phyloP scores from a whole-genome alignment of 1,140 invertebrate species.

The Papilio polyxenes region DNA sequence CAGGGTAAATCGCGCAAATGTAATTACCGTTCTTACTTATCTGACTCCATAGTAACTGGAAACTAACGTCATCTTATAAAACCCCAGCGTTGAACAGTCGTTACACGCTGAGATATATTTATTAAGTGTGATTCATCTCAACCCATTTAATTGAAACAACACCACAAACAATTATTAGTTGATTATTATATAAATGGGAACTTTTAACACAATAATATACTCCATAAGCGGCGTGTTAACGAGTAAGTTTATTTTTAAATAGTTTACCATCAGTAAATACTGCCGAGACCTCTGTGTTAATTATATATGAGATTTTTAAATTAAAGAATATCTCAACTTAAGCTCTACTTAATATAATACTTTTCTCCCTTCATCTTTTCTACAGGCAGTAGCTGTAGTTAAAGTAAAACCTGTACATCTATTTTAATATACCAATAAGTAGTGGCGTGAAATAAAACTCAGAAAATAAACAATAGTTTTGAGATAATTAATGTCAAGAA shows the following conservation, averaged over 20 bases:
- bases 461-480: background rate
- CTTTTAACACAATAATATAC: background rate
- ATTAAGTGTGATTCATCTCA: background rate
- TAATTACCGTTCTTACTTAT: no score
- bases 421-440: background rate
- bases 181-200: background rate
- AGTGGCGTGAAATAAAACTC: background rate
- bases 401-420: no score
- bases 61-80: background rate
- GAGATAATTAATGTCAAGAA: background rate
- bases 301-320: no score
- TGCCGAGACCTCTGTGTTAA: no score
- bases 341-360: no score
- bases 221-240: background rate
- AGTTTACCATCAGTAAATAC: background rate
- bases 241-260: slow-evolving; percentile 7
- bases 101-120: background rate
- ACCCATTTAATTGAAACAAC: background rate
- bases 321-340: no score
- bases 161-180: background rate
- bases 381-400: no score
- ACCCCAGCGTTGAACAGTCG: background rate
- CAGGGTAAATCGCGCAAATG: no score
- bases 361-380: no score
- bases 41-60: background rate